phyloP scores from a whole-genome alignment of 1,140 invertebrate species.

The Ylistrum balloti region DNA sequence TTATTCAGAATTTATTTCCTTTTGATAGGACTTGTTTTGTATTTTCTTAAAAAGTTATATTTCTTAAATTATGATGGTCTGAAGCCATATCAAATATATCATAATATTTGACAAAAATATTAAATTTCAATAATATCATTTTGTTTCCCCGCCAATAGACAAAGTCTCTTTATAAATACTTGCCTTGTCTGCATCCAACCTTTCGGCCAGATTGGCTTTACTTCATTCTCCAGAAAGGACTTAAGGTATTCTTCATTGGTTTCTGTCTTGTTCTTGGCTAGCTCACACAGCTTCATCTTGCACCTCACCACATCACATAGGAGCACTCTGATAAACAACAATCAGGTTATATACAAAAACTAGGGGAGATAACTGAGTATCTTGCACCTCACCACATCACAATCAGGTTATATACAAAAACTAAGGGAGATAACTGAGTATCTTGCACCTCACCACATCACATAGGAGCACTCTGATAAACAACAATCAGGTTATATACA shows the following conservation, averaged over 20 bases:
- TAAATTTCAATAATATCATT: no score
- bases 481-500: conserved; percentile 45
- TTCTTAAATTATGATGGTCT: no score
- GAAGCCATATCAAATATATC: no score
- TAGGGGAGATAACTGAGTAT: not conserved
- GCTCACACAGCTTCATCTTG: conserved; percentile 84
- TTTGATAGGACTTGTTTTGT: no score
- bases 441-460: conserved; percentile 83
- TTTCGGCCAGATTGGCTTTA: conserved; percentile 85
- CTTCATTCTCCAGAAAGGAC: conserved; percentile 84
- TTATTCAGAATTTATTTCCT: no score
- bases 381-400: no score
- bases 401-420: not conserved
- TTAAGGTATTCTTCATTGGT: conserved; percentile 85
- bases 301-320: conserved; percentile 83
- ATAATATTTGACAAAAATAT: no score
- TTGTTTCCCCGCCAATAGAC: no score
- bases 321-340: conserved; percentile 78
- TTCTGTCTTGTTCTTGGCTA: conserved; percentile 84
- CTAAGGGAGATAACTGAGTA: conserved; percentile 55
- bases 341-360: not conserved
- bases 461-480: conserved; percentile 81
- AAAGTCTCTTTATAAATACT: no score
- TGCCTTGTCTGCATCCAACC: conserved; percentile 85
- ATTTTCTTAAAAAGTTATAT: no score